Evolutionary conservation across 2,113 vertebrate species (phyloP).

Genomic region (Stomatorhinus ivindoensis): DNA sequence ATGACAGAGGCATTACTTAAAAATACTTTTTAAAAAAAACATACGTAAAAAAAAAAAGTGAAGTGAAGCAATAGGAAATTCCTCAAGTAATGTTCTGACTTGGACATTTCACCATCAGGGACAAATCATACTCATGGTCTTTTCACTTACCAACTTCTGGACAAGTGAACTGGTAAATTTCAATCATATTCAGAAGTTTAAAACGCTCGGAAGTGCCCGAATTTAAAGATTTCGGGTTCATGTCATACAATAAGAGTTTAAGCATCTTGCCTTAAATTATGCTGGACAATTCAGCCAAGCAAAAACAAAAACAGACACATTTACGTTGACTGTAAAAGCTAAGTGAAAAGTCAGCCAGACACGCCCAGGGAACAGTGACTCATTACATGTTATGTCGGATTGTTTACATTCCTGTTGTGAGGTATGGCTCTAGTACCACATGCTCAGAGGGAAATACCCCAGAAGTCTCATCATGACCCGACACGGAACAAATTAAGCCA

Average conservation of each 20-base stretch:
- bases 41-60: neutral
- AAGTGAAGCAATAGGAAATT: neutral
- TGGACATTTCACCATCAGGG: neutral
- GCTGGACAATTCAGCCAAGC: neutral
- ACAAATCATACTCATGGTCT: neutral
- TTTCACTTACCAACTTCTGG: neutral
- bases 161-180: neutral
- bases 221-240: neutral
- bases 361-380: conserved; percentile 3
- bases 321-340: neutral
- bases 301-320: neutral
- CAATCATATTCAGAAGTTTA: neutral
- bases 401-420: neutral
- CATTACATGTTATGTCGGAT: neutral
- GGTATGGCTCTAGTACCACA: neutral
- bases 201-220: neutral
- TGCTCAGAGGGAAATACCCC: neutral
- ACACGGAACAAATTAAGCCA: neutral
- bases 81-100: neutral
- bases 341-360: neutral
- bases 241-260: neutral
- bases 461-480: neutral
- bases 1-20: neutral
- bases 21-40: too few relatives aligned
- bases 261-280: neutral